phyloP scores from a whole-genome alignment of 2,888 invertebrate genomes.

The Peribatodes rhomboidaria region DNA sequence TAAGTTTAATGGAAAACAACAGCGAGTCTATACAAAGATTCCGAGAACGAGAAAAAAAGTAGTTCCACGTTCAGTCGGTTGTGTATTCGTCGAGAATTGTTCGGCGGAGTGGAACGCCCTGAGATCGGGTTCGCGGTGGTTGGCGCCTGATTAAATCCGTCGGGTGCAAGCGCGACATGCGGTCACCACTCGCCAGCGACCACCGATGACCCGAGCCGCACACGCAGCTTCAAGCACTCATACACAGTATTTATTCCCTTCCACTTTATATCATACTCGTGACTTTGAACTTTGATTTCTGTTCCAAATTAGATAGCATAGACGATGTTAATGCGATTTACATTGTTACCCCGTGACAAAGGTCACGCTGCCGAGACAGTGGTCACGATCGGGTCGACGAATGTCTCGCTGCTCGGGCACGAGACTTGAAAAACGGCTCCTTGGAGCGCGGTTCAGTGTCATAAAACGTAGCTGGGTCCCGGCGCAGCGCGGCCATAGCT shows the following conservation, averaged over 20 bases:
- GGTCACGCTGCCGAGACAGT: constrained; percentile 37
- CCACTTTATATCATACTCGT: constrained; percentile 35
- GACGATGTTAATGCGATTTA: constrained; percentile 29
- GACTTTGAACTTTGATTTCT: constrained; percentile 24
- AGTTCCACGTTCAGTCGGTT: constrained; percentile 36
- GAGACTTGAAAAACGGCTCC: constrained; percentile 52
- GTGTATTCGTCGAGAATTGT: constrained; percentile 48
- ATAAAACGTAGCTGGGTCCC: constrained; percentile 53
- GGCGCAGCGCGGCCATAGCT: constrained; percentile 45
- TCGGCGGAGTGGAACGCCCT: constrained; percentile 62
- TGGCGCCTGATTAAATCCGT: constrained; percentile 72
- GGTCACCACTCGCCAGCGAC: constrained; percentile 46
- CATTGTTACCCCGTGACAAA: constrained; percentile 35
- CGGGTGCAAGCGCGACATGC: constrained; percentile 64
- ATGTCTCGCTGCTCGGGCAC: constrained; percentile 29
- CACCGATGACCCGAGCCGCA: constrained; percentile 45
- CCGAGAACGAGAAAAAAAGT: constrained; percentile 48
- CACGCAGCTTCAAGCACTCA: constrained; percentile 30
- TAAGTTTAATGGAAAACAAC: constrained; percentile 49
- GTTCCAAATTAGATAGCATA: constrained; percentile 29
- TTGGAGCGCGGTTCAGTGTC: constrained; percentile 49
- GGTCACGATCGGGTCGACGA: constrained; percentile 42
- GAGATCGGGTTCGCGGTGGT: constrained; percentile 70
- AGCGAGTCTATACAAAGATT: constrained; percentile 48
- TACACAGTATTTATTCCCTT: background rate